Percentiles rank a stretch among this genome's conserved stretches.
Conservation (phyloP, 1,140 invertebrate genomes). For the Leptonema lineaticorne region DNA sequence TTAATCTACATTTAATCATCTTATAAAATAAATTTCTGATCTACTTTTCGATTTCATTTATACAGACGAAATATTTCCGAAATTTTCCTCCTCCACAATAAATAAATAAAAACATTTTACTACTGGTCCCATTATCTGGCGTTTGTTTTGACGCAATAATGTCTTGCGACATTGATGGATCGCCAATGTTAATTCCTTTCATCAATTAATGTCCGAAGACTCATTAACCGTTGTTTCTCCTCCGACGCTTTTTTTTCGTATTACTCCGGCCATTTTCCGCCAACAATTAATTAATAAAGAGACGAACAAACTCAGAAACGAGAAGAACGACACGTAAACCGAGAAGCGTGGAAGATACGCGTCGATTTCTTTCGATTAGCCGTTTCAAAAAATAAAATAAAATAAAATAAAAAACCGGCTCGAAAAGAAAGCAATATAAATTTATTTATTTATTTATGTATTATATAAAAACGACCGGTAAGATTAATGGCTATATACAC, state of each 20-base stretch:
- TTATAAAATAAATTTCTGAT: too few species aligned
- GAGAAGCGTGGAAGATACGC: conserved; percentile 5
- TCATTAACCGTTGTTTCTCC: conserved; percentile 31
- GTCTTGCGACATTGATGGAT: conserved; percentile 38
- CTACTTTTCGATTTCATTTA: too few species aligned
- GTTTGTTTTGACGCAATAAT: conserved; percentile 23
- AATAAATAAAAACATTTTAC: not conserved
- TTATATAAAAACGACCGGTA: too few species aligned
- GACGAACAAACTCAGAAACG: too few species aligned
- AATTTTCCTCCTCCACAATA: not conserved
- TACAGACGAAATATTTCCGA: too few species aligned
- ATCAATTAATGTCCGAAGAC: conserved; percentile 36
- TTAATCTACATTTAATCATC: too few species aligned
- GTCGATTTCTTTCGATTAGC: not conserved
- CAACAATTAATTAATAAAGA: conserved; percentile 24
- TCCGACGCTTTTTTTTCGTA: not conserved
- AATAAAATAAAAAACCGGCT: not conserved
- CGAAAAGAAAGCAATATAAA: not conserved
- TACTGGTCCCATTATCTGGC: not conserved
- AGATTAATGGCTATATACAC: too few species aligned
- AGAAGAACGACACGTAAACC: too few species aligned
- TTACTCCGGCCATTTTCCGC: not conserved
- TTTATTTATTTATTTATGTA: too few species aligned
- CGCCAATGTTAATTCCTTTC: conserved; percentile 33
- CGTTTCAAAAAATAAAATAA: too few species aligned